phyloP scores from a whole-genome alignment of 2,888 invertebrate genomes.

The Unio delphinus region DNA sequence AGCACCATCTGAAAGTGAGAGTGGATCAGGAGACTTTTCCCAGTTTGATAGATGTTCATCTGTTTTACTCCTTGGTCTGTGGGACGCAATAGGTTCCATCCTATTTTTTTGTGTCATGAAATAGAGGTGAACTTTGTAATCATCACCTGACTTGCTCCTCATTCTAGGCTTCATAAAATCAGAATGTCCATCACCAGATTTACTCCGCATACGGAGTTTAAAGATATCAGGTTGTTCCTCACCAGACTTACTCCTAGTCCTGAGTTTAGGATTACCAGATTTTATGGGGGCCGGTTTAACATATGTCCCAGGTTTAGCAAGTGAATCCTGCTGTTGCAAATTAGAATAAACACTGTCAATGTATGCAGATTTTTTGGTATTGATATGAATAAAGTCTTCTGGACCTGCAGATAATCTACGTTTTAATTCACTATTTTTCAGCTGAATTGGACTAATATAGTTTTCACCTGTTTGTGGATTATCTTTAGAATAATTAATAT shows the following conservation, averaged over 20 bases:
- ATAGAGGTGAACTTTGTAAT: constrained; percentile 51
- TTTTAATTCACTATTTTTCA: constrained; percentile 46
- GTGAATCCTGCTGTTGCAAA: constrained; percentile 15
- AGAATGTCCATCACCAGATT: neutral
- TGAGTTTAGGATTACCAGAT: constrained; percentile 1
- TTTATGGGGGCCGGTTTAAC: constrained; percentile 17
- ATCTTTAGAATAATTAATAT: too few species aligned
- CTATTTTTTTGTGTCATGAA: constrained; percentile 58
- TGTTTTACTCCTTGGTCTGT: constrained; percentile 47
- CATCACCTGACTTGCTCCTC: constrained; percentile 62
- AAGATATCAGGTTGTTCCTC: neutral
- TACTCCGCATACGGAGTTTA: constrained; percentile 1
- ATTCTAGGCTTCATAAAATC: constrained; percentile 34
- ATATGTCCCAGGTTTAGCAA: constrained; percentile 14
- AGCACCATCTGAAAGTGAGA: constrained; percentile 76
- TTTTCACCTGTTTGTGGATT: too few species aligned
- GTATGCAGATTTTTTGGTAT: neutral
- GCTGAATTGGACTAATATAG: constrained; percentile 13
- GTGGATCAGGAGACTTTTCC: constrained; percentile 39
- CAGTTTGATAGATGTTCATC: constrained; percentile 39
- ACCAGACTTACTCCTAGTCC: constrained; percentile 1
- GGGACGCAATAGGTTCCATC: constrained; percentile 46
- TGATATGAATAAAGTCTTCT: constrained; percentile 17
- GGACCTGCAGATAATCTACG: constrained; percentile 54
- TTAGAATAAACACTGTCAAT: constrained; percentile 15